A percentile compares a stretch with the other conserved stretches of the same genome.
Evolutionary conservation across 2,113 vertebrate genomes (phyloP).

Genomic region (Oncorhynchus gorbuscha): DNA sequence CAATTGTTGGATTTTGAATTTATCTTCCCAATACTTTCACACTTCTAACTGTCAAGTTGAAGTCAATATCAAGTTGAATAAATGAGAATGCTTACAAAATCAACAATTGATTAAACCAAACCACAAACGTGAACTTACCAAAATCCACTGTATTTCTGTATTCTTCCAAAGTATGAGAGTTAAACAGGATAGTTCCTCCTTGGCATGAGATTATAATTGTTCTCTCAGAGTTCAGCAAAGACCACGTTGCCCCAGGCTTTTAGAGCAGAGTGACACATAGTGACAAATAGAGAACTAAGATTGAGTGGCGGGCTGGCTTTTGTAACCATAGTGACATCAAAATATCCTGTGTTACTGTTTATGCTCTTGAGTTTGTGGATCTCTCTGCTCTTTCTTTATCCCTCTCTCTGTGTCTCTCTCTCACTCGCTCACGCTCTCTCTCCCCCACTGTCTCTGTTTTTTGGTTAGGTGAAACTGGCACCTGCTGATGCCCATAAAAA

Average conservation of each 20-base stretch:
- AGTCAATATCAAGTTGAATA: conserved; percentile 48
- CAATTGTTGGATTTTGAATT: not conserved
- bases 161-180: conserved; percentile 20
- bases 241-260: conserved; percentile 22
- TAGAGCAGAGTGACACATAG: conserved; percentile 37
- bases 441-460: not conserved
- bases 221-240: conserved; percentile 10
- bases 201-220: conserved; percentile 39
- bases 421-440: not conserved
- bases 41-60: conserved; percentile 38
- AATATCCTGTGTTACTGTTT: conserved; percentile 69
- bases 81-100: not conserved
- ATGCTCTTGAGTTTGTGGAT: not conserved
- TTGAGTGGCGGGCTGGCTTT: conserved; percentile 35
- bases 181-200: conserved; percentile 6
- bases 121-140: conserved; percentile 24
- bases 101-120: not conserved
- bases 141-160: not conserved
- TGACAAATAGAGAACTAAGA: conserved; percentile 42
- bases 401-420: conserved; percentile 27
- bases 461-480: not conserved
- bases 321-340: conserved; percentile 67
- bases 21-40: not conserved
- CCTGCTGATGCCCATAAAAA: not conserved
- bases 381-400: not conserved